Evolutionary conservation across 2,797 vertebrate genomes (phyloP).

Genomic region (Semotilus atromaculatus): DNA sequence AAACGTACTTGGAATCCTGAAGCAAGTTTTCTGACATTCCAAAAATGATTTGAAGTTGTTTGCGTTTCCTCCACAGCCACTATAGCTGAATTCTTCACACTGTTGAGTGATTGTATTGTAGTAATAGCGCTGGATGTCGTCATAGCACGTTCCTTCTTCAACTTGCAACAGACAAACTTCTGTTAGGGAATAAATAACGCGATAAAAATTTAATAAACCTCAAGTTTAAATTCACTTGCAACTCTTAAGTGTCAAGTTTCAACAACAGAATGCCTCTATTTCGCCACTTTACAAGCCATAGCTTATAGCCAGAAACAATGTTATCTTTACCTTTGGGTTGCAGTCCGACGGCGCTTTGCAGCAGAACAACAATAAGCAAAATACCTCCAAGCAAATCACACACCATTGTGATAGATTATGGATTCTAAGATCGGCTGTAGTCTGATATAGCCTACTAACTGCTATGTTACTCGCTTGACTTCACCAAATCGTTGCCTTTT

Average conservation of each 20-base stretch:
- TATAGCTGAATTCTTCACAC: slow-evolving; percentile 85
- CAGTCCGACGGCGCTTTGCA: slow-evolving; percentile 59
- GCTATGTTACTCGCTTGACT: slow-evolving; percentile 3
- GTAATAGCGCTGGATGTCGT: slow-evolving; percentile 76
- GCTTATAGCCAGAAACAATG: neutral
- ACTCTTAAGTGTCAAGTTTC: neutral
- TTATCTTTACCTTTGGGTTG: slow-evolving; percentile 49
- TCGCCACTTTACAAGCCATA: neutral
- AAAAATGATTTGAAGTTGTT: slow-evolving; percentile 85
- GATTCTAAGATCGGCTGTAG: neutral
- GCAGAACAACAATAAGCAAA: slow-evolving; percentile 53
- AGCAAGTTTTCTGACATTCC: slow-evolving; percentile 85
- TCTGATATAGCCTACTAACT: neutral
- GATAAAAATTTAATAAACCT: neutral
- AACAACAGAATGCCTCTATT: neutral
- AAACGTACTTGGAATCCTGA: slow-evolving; percentile 87
- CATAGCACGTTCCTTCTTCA: slow-evolving; percentile 83
- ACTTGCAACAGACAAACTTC: slow-evolving; percentile 82
- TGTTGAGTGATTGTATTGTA: slow-evolving; percentile 87
- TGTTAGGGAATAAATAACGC: slow-evolving; percentile 51
- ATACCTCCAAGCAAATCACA: slow-evolving; percentile 57
- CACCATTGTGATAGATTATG: slow-evolving; percentile 65
- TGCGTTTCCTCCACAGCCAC: slow-evolving; percentile 88
- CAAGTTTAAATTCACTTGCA: neutral
- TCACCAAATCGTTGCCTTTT: slow-evolving; percentile 56